These are phyloP conservation scores for Bradysia coprophila DNA, from an alignment of 1,140 invertebrate species.

Conservation along the genomic window DNA sequence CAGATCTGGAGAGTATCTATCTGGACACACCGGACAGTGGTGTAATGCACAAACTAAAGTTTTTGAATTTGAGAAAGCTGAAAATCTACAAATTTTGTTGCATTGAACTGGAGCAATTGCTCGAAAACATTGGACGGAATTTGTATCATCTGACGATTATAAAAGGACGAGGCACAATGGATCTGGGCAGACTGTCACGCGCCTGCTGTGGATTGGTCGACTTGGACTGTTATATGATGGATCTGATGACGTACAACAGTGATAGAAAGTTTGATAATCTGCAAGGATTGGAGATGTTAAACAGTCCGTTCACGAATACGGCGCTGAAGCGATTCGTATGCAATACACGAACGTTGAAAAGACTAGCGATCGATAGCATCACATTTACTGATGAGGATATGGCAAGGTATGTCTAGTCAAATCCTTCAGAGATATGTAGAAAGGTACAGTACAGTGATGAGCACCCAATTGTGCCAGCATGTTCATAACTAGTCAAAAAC, in stretches of 20 bases:
- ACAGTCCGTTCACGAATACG: conserved; percentile 31
- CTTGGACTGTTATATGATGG: conserved; percentile 39
- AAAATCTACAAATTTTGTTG: conserved; percentile 40
- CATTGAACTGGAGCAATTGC: conserved; percentile 32
- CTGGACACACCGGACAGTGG: conserved; percentile 34
- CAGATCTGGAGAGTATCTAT: conserved; percentile 36
- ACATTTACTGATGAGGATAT: conserved; percentile 34
- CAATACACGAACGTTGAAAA: conserved; percentile 32
- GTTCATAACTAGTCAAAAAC: too few relatives aligned
- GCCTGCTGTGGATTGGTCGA: conserved; percentile 32
- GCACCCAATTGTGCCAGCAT: too few relatives aligned
- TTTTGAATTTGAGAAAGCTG: conserved; percentile 26
- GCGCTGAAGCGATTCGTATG: conserved; percentile 36
- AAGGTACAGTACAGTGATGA: not conserved
- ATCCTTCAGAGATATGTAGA: not conserved
- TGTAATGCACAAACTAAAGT: conserved; percentile 28
- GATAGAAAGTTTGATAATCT: conserved; percentile 36
- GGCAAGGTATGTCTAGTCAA: conserved; percentile 28
- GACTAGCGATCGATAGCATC: conserved; percentile 32
- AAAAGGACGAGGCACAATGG: conserved; percentile 31
- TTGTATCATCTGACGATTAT: conserved; percentile 38
- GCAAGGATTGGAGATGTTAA: conserved; percentile 38
- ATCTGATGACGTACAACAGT: conserved; percentile 31
- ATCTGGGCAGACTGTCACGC: conserved; percentile 34
- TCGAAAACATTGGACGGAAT: conserved; percentile 32